A percentile compares a stretch with the other conserved stretches of the same genome.
Evolutionary conservation across 2,888 invertebrate genomes (phyloP).

Genomic region (Tigriopus californicus): DNA sequence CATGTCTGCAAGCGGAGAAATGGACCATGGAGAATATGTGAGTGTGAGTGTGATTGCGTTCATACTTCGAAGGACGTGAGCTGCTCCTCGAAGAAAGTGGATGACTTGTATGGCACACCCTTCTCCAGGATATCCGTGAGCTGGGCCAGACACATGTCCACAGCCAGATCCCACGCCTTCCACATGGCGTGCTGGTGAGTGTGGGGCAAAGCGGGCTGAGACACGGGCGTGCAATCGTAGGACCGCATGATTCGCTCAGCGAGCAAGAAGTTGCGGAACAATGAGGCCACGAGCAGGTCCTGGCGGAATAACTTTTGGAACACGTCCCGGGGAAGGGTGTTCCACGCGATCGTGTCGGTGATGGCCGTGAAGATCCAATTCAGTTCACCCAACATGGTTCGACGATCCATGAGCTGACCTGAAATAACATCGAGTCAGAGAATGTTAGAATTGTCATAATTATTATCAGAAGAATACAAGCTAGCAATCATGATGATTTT

Average conservation of each 20-base stretch:
- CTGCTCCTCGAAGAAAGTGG: slow-evolving; percentile 93
- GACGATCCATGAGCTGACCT: slow-evolving; percentile 75
- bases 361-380: slow-evolving; percentile 99
- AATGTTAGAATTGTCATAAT: too few species aligned
- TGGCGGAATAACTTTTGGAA: slow-evolving; percentile 94
- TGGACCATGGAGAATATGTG: too few species aligned
- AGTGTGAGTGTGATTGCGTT: too few species aligned
- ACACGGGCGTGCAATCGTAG: slow-evolving; percentile 93
- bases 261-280: slow-evolving; percentile 88
- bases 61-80: slow-evolving; percentile 76
- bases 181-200: slow-evolving; percentile 81
- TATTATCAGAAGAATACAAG: too few species aligned
- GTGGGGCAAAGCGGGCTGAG: slow-evolving; percentile 70
- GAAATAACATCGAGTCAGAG: too few species aligned
- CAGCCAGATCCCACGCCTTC: slow-evolving; percentile 93
- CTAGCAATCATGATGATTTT: too few species aligned
- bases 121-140: slow-evolving; percentile 44
- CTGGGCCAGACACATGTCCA: slow-evolving; percentile 83
- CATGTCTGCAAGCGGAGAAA: too few species aligned
- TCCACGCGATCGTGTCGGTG: slow-evolving; percentile 99
- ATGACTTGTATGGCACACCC: slow-evolving; percentile 41
- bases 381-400: slow-evolving; percentile 93
- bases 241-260: slow-evolving; percentile 89
- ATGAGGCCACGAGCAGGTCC: slow-evolving; percentile 89
- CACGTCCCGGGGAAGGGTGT: slow-evolving; percentile 74